Conservation (phyloP, 1,140 invertebrate genomes). For the Diorhabda sublineata region DNA sequence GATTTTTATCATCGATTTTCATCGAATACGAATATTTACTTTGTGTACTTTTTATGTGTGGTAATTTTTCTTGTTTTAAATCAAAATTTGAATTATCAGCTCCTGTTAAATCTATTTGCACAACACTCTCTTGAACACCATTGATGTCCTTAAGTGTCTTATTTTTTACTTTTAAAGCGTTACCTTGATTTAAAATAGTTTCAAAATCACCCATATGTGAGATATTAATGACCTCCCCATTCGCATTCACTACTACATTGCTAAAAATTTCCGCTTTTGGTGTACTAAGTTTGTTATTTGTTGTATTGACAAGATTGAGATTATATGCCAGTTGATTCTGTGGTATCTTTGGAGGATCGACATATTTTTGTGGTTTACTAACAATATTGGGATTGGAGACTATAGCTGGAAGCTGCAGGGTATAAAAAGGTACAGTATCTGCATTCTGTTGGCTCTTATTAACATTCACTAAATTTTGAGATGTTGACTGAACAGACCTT, state of each 20-base stretch:
- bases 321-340: constrained; percentile 28
- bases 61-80: constrained; percentile 27
- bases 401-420: constrained; percentile 29
- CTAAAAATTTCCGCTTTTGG: constrained; percentile 36
- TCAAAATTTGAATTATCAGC: constrained; percentile 21
- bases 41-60: constrained; percentile 31
- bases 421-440: constrained; percentile 28
- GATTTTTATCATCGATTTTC: constrained; percentile 26
- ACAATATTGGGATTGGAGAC: constrained; percentile 20
- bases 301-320: constrained; percentile 22
- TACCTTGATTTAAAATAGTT: constrained; percentile 27
- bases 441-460: constrained; percentile 14
- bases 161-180: constrained; percentile 26
- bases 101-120: constrained; percentile 39
- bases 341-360: neutral
- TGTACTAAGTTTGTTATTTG: constrained; percentile 23
- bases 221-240: constrained; percentile 42
- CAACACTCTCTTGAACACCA: constrained; percentile 23
- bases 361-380: constrained; percentile 14
- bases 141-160: constrained; percentile 24
- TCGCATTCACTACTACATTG: constrained; percentile 40
- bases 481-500: neutral
- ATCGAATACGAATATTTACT: constrained; percentile 23
- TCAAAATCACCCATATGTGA: constrained; percentile 37
- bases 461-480: constrained; percentile 7